Evolutionary conservation across 2,113 vertebrate species (phyloP), one percentile per base, ranked within the genome.

Genomic region (Arizona elegans): DNA sequence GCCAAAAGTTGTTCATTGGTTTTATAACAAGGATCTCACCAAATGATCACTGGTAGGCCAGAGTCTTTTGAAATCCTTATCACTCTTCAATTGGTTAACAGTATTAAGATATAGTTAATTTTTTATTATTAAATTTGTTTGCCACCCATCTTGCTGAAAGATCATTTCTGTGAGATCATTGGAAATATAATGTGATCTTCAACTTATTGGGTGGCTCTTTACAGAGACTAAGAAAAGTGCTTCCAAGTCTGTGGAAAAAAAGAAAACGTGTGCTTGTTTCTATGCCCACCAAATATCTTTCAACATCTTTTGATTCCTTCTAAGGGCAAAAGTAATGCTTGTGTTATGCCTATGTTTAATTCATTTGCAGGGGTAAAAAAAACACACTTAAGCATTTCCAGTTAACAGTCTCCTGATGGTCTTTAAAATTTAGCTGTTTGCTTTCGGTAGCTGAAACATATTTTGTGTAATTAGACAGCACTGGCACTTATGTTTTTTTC

Each of bases 271-370:
- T 19, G 55, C 70, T 52, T n/a, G 87, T 26, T 91, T 23, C 47
- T 93, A 38, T 23, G 95, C 95, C 89, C 94, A 95, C 92, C n/a
- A 0, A 0, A 5, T 86, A 87, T 33, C 10, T 65, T 96, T 95
- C 94, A 13, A 93, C 96, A 0, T 0, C 94, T 96, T 93, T 87
- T 70, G 93, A 95, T 93, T 90, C 96, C 97, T 96, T 97, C 95
- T 97, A 97, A 96, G 97, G 96, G 95, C 96, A 97, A 92, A 55
- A 93, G 0, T 92, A 0, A 91, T 54, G 93, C 93, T 92, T 47
- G 92, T 33, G 95, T 55, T 29, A 95, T 91, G 96, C 95, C 97
- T 96, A 96, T 97, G 96, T 96, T 97, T 97, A 96, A 97, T 96
- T 94, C 93, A 90, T 92, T 89, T 33, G 33, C 24, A 33, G 58